These are phyloP conservation scores for Stigmatopora nigra DNA, from an alignment of 2,113 vertebrate genomes.

Conservation along the genomic window DNA sequence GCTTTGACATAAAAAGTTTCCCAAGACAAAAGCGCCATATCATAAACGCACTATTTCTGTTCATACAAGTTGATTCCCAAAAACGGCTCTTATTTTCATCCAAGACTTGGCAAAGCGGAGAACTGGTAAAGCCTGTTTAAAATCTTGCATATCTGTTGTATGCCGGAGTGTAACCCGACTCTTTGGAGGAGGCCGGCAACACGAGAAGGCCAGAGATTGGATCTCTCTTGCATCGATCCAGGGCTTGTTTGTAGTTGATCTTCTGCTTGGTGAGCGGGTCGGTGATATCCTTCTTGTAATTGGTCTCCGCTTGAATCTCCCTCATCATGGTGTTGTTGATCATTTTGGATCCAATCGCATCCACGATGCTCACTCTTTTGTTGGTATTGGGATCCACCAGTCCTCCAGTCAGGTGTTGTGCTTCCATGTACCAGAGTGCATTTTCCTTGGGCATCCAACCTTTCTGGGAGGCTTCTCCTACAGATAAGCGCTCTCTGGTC, in stretches of 20 bases:
- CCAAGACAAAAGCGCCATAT: conserved; percentile 49
- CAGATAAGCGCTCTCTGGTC: conserved; percentile 78
- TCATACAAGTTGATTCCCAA: conserved; percentile 7
- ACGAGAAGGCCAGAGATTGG: conserved; percentile 75
- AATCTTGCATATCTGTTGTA: conserved; percentile 50
- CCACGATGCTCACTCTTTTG: conserved; percentile 70
- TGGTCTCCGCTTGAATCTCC: conserved; percentile 77
- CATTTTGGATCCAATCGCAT: conserved; percentile 78
- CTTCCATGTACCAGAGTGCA: conserved; percentile 79
- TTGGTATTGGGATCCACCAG: conserved; percentile 81
- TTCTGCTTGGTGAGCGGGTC: conserved; percentile 86
- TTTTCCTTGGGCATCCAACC: conserved; percentile 86
- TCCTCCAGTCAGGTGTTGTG: conserved; percentile 86
- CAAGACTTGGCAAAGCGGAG: conserved; percentile 15
- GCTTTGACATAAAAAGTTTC: conserved; percentile 39
- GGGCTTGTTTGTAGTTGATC: conserved; percentile 88
- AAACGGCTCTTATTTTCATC: conserved; percentile 8
- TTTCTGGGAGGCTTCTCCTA: conserved; percentile 88
- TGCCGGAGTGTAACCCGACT: conserved; percentile 30
- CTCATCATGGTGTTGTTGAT: conserved; percentile 75
- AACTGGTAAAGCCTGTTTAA: conserved; percentile 48
- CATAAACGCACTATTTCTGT: conserved; percentile 22
- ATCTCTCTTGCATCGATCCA: conserved; percentile 80
- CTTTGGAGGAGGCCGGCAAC: conserved; percentile 69
- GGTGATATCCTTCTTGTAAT: conserved; percentile 78